Conservation (phyloP, 2,888 invertebrate species). For the Drosophila algonquin region DNA sequence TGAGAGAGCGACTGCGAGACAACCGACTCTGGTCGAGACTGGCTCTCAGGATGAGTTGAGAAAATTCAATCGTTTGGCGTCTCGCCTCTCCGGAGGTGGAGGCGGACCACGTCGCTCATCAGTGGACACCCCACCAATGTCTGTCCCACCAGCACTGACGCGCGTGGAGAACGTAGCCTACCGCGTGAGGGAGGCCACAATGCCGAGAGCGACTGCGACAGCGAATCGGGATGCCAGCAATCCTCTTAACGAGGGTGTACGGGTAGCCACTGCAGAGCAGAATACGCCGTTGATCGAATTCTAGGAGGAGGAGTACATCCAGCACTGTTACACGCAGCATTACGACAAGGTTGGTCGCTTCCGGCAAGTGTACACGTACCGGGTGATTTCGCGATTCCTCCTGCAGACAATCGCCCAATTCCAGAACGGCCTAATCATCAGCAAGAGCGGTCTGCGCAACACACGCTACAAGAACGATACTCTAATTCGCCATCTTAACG, state of each 20-base stretch:
- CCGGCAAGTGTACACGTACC: slow-evolving; percentile 52
- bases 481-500: slow-evolving; percentile 58
- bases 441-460: slow-evolving; percentile 66
- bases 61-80: slow-evolving; percentile 33
- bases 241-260: not conserved
- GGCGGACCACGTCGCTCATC: not conserved
- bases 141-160: not conserved
- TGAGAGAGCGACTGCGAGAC: no score
- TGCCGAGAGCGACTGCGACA: not conserved
- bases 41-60: slow-evolving; percentile 21
- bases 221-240: not conserved
- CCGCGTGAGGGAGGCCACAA: slow-evolving; percentile 14
- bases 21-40: slow-evolving; percentile 22
- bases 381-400: slow-evolving; percentile 59
- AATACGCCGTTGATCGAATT: not conserved
- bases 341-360: slow-evolving; percentile 57
- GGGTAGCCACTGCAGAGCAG: not conserved
- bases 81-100: not conserved
- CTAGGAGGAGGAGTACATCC: slow-evolving; percentile 68
- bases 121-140: not conserved
- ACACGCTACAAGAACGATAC: slow-evolving; percentile 60
- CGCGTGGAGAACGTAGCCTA: slow-evolving; percentile 73
- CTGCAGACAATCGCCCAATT: slow-evolving; percentile 74
- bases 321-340: slow-evolving; percentile 75
- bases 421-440: slow-evolving; percentile 78